phyloP scores from a whole-genome alignment of 2,888 invertebrate genomes.

The Calameuta filiformis region DNA sequence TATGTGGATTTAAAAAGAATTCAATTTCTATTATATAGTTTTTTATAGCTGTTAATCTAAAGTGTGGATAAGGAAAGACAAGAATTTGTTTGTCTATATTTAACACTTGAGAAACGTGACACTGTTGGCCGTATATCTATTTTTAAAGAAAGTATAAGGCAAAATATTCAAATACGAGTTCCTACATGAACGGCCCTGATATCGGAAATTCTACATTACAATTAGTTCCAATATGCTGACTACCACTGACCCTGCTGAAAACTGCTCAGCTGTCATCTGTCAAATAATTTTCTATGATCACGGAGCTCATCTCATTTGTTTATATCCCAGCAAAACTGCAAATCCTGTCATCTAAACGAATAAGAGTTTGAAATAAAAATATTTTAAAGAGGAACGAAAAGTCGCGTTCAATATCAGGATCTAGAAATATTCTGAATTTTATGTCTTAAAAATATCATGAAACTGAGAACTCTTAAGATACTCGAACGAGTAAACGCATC shows the following conservation, averaged over 20 bases:
- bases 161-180: background rate
- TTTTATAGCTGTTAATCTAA: background rate
- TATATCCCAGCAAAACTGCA: background rate
- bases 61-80: background rate
- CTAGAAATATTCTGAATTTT: background rate
- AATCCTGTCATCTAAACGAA: background rate
- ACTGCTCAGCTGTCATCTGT: background rate
- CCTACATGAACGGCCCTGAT: background rate
- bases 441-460: background rate
- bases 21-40: background rate
- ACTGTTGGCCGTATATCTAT: background rate
- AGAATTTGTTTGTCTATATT: background rate
- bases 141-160: background rate
- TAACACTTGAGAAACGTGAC: background rate
- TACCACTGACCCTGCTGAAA: background rate
- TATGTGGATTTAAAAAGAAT: background rate
- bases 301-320: background rate
- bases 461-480: background rate
- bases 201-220: background rate
- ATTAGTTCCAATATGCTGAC: background rate
- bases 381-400: background rate
- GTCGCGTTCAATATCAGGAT: background rate
- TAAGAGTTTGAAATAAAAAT: background rate
- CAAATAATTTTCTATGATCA: conserved; percentile 8
- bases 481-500: background rate